Conservation (phyloP, 2,888 invertebrate species). For the Tenthredo distinguenda region DNA sequence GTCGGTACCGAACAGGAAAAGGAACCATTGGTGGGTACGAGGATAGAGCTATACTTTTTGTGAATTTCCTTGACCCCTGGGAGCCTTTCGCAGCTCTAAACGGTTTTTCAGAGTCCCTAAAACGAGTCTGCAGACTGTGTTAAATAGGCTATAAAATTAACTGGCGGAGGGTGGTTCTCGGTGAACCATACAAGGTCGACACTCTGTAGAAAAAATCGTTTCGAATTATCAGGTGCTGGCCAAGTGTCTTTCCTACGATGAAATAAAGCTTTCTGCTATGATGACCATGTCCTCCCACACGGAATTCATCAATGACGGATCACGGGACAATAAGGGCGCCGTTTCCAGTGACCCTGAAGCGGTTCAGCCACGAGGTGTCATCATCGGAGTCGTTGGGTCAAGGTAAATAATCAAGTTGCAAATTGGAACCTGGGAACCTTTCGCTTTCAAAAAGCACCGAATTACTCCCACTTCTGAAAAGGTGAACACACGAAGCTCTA, state of each 20-base stretch:
- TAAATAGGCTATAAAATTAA: conserved; percentile 15
- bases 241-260: conserved; percentile 83
- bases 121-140: conserved; percentile 17
- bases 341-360: conserved; percentile 77
- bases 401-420: conserved; percentile 63
- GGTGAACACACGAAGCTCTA: not conserved
- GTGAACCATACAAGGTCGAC: not conserved
- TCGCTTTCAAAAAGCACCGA: not conserved
- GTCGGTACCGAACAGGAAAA: conserved; percentile 81
- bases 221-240: conserved; percentile 74
- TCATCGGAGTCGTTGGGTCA: conserved; percentile 77
- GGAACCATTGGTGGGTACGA: conserved; percentile 77
- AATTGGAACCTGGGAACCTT: not conserved
- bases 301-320: conserved; percentile 82
- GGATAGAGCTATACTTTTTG: not conserved
- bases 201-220: not conserved
- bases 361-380: conserved; percentile 79
- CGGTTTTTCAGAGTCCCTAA: conserved; percentile 4
- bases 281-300: conserved; percentile 82
- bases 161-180: not conserved
- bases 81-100: not conserved
- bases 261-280: conserved; percentile 83
- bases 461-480: not conserved
- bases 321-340: conserved; percentile 80
- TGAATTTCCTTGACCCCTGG: not conserved